Evolutionary conservation across 2,888 invertebrate species (phyloP).

Genomic region (Melanotus villosus): DNA sequence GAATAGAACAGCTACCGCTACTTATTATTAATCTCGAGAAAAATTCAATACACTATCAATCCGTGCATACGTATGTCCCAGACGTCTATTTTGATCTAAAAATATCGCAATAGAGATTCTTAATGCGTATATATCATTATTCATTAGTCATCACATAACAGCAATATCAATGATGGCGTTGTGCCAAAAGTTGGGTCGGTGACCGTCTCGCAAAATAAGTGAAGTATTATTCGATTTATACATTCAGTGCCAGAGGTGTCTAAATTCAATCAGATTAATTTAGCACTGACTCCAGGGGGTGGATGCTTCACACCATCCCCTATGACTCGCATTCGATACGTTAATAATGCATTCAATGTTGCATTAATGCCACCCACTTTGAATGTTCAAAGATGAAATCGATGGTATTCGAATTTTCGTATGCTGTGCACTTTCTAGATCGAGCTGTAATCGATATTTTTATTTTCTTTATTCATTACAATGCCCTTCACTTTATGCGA

Average conservation of each 20-base stretch:
- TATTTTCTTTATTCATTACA: too few species aligned
- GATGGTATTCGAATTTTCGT: background rate
- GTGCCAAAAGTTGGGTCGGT: slow-evolving; percentile 45
- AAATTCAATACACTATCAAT: background rate
- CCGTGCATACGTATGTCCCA: background rate
- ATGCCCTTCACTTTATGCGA: too few species aligned
- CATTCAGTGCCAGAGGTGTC: slow-evolving; percentile 27
- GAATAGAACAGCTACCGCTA: too few species aligned
- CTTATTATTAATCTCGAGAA: too few species aligned
- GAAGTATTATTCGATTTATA: slow-evolving; percentile 27
- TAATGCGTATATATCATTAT: slow-evolving; percentile 31
- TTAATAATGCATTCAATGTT: slow-evolving; percentile 36
- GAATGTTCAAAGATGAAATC: slow-evolving; percentile 8
- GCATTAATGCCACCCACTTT: slow-evolving; percentile 33
- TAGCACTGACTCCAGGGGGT: slow-evolving; percentile 40
- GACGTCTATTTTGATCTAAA: slow-evolving; percentile 9
- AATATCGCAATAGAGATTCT: slow-evolving; percentile 24
- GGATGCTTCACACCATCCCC: slow-evolving; percentile 34
- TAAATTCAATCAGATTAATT: slow-evolving; percentile 42
- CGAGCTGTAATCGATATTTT: too few species aligned
- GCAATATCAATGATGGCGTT: slow-evolving; percentile 44
- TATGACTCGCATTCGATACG: slow-evolving; percentile 41
- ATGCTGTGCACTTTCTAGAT: too few species aligned
- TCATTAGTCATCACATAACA: slow-evolving; percentile 41
- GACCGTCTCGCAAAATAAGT: slow-evolving; percentile 37